A percentile compares a stretch with the other conserved stretches of the same genome.
Conservation (phyloP, 2,797 vertebrate genomes). For the Emys orbicularis region DNA sequence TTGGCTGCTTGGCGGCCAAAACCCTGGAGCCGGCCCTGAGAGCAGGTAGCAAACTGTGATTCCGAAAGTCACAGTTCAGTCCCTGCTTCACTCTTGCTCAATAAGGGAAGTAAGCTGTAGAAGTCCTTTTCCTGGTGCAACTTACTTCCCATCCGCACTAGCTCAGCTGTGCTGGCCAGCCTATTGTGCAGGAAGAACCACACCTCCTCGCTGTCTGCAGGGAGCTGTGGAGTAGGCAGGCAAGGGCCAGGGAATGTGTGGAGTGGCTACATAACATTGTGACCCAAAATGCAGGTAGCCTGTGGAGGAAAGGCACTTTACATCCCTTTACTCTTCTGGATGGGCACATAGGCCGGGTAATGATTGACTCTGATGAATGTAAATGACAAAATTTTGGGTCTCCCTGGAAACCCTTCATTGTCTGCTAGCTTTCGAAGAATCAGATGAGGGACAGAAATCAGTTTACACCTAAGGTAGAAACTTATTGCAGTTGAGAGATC, state of each 20-base stretch:
- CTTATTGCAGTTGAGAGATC: accelerated
- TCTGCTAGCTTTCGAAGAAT: not conserved
- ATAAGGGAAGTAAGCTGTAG: not conserved
- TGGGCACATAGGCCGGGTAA: not conserved
- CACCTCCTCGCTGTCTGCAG: not conserved
- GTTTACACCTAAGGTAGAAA: not conserved
- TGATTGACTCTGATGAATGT: not conserved
- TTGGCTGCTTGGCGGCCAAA: too few relatives aligned
- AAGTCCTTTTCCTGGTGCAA: not conserved
- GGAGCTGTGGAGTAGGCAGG: not conserved
- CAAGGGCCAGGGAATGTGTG: not conserved
- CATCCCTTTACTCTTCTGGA: not conserved
- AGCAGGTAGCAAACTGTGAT: not conserved
- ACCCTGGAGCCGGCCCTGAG: too few relatives aligned
- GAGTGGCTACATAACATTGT: not conserved
- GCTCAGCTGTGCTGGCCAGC: not conserved
- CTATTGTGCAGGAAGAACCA: not conserved
- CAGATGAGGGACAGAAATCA: not conserved
- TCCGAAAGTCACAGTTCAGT: not conserved
- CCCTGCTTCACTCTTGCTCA: not conserved
- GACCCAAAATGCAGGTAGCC: not conserved
- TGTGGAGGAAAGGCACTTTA: not conserved
- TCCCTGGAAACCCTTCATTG: not conserved
- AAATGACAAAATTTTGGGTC: not conserved
- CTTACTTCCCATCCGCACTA: not conserved